Evolutionary conservation across 1,140 invertebrate species (phyloP), one percentile per base, ranked within the genome.

Genomic region (Potamilus streckersoni): DNA sequence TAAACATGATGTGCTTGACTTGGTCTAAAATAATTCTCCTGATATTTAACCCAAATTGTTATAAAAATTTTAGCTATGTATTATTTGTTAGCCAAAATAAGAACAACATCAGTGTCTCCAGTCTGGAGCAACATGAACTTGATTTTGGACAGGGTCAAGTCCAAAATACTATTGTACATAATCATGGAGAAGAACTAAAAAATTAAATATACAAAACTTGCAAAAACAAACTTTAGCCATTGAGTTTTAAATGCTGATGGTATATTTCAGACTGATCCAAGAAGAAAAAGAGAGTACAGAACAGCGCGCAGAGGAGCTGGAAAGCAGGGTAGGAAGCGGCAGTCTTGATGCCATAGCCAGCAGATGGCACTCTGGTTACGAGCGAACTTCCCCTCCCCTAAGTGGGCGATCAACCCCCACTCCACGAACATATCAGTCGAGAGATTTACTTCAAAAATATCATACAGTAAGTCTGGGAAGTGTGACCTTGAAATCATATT

Each of bases 261-360:
- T 49, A 49, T 49, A 49, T 49, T 80, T 19, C 82, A 90, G 93
- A 80, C 91, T 98, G 82, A 98, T 98, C 65, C 96, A 99, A 92
- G 98, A 99, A 91, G 98, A 99, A 91, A 99, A 99, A 88, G 96
- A 99, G 90, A 97, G 93, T 85, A 90, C 91, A 67, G 98, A 99
- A 90, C 96, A 97, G 2, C 88, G 97, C 70, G 98, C 98, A 2
- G 98, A 99, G 90, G 97, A 99, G 89, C 91, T 99, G 57, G 98
- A 99, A 90, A 97, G 96, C 74, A 93, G 97, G 83, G 97, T 99
- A 74, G 97, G 97, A 81, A 97, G 96, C 89, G 85, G 86, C 71
- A 88, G 85, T 83, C 81, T 89, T 74, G 89, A 89, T 77, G 82
- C 86, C 57, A 83, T 87, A 69, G 82, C 84, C 74, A 79, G 79